Evolutionary conservation across 2,113 vertebrate genomes (phyloP).

Genomic region (Isurus oxyrinchus): DNA sequence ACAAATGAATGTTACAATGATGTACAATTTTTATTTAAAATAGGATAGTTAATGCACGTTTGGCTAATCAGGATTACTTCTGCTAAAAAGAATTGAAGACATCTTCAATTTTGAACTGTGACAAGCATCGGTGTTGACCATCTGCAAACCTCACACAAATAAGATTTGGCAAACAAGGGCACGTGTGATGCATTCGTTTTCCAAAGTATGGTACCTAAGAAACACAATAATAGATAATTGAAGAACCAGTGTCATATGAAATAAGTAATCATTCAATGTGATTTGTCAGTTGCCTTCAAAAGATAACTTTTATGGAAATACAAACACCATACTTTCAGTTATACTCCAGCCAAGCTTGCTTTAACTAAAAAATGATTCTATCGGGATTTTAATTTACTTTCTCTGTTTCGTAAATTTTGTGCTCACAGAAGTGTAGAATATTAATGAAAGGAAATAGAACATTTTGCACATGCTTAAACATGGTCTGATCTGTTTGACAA

Average conservation of each 20-base stretch:
- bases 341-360: not conserved
- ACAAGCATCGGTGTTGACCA: conserved; percentile 69
- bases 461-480: not conserved
- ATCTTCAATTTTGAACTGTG: conserved; percentile 59
- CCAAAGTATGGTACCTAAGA: conserved; percentile 79
- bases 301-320: not conserved
- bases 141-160: conserved; percentile 58
- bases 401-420: not conserved
- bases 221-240: not conserved
- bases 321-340: not conserved
- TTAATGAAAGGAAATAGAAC: not conserved
- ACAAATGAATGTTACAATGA: not conserved
- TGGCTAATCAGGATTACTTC: not conserved
- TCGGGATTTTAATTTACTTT: not conserved
- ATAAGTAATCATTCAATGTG: not conserved
- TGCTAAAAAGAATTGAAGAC: conserved; percentile 50
- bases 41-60: not conserved
- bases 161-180: conserved; percentile 77
- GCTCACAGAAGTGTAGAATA: not conserved
- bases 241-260: not conserved
- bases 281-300: not conserved
- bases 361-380: not conserved
- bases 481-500: not conserved
- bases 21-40: not conserved
- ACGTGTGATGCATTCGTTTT: conserved; percentile 75